These are phyloP conservation scores for Diplodus sargus DNA, from an alignment of 2,797 vertebrate species.

Conservation along the genomic window DNA sequence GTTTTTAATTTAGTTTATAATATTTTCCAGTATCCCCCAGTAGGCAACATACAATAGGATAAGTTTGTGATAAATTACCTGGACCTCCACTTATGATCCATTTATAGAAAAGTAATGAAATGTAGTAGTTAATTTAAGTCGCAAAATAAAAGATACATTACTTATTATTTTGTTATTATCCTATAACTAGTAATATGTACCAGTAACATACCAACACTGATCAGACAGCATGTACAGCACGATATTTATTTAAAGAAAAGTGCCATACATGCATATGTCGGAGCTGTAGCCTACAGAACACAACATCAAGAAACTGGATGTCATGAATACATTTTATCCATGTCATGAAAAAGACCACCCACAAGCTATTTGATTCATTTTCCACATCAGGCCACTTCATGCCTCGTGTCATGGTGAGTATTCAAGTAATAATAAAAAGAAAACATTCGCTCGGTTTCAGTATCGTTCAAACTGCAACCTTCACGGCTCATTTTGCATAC, in stretches of 20 bases:
- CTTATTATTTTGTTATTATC: too few species aligned
- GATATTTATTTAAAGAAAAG: not conserved
- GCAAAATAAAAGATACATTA: too few species aligned
- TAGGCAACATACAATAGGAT: too few species aligned
- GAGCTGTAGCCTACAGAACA: slow-evolving; percentile 21
- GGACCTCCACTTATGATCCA: too few species aligned
- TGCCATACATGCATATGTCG: slow-evolving; percentile 29
- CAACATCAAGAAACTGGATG: slow-evolving; percentile 20
- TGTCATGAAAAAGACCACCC: slow-evolving; percentile 42
- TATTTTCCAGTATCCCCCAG: too few species aligned
- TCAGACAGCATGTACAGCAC: too few species aligned
- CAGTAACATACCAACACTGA: too few species aligned
- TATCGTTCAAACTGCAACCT: slow-evolving; percentile 22
- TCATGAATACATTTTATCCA: slow-evolving; percentile 37
- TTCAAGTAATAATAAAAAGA: not conserved
- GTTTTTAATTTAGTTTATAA: too few species aligned
- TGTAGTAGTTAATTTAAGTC: too few species aligned
- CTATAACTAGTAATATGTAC: too few species aligned
- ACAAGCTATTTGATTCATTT: slow-evolving; percentile 15
- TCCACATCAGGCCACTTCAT: slow-evolving; percentile 18
- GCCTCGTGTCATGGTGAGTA: not conserved
- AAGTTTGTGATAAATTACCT: too few species aligned
- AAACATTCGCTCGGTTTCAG: slow-evolving; percentile 29
- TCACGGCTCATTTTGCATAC: slow-evolving; percentile 52
- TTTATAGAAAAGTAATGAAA: too few species aligned